Conservation (phyloP, 1,140 invertebrate species). For the Drosophila insularis region DNA sequence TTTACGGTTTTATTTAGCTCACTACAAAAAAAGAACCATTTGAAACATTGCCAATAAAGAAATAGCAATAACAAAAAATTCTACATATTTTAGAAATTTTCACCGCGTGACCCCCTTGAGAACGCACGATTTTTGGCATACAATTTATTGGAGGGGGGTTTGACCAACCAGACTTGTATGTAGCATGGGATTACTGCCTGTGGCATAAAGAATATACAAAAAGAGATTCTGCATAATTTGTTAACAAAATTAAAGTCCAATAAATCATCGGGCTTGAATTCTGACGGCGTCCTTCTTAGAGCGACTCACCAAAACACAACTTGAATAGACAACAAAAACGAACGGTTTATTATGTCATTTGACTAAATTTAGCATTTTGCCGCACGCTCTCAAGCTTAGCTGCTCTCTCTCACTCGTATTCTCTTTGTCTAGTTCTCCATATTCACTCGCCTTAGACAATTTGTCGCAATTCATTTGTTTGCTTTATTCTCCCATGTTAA, state of each 20-base stretch:
- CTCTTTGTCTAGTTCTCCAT: not conserved
- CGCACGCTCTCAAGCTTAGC: constrained; percentile 40
- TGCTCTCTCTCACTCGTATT: not conserved
- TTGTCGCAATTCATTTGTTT: constrained; percentile 1
- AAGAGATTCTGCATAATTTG: not conserved
- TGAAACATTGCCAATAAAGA: constrained; percentile 67
- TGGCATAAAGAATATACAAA: not conserved
- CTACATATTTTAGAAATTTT: constrained; percentile 56
- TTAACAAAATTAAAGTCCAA: not conserved
- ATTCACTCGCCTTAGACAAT: not conserved
- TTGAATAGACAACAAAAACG: constrained; percentile 43
- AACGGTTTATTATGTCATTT: constrained; percentile 74
- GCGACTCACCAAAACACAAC: constrained; percentile 38
- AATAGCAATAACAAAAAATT: constrained; percentile 30
- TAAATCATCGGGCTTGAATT: not conserved
- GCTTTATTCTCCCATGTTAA: not conserved
- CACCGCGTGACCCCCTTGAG: constrained; percentile 70
- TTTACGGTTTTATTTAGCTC: constrained; percentile 53
- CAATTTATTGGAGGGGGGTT: constrained; percentile 17
- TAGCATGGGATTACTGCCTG: not conserved
- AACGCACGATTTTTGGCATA: constrained; percentile 42
- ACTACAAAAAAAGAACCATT: constrained; percentile 35
- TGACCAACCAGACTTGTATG: not conserved
- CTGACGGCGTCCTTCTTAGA: constrained; percentile 16
- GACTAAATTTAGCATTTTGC: constrained; percentile 70